Base-by-base conservation (phyloP, 2,113 vertebrate genomes). In the Hiodon tergisus region DNA sequence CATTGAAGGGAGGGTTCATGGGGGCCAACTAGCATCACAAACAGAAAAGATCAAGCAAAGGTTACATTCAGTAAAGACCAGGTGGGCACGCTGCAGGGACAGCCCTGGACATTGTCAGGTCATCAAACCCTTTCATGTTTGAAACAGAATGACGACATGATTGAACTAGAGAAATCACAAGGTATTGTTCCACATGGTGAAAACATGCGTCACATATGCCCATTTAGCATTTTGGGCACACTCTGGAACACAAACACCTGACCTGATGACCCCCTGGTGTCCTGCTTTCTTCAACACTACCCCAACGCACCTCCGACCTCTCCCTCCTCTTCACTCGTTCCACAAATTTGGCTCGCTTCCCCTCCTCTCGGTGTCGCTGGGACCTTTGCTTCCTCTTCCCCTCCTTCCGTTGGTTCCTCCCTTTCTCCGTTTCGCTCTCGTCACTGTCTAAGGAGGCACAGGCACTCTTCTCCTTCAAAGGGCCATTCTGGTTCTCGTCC, bases 311-410 rank as follows among this genome's bases (percentile, higher is more conserved):
- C 66, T 81, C 73, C 55, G 76, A 81, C 67, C 83, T 84, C 73
- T 84, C 83, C 51, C 74, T 85, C 80, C 89, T 93, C 75, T 87
- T 94, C 77, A 92, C 79, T 14, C 78, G 73, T 57, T 86, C 85
- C 76, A 88, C 74, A 55, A 82, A 77, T 69, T 86, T 81, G 65
- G 67, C 72, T 76, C 78, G 88, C 75, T 57, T 84, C 65, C 82
- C 75, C 65, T 80, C 76, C 77, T 83, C 81, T 3, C 77, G 73
- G 69, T 80, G 84, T 58, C 84, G 86, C 63, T 87, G 86, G 46
- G 87, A 82, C 76, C 85, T 89, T 69, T 78, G 77, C 66, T 83
- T 88, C 82, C 76, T 78, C 80, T 85, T 92, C 80, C 76, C 81
- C 78, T 83, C 76, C 2, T 83, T 83, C 69, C n/a, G 52, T 53